Evolutionary conservation across 2,888 invertebrate genomes (phyloP).

Genomic region (Cylloceria caligata): DNA sequence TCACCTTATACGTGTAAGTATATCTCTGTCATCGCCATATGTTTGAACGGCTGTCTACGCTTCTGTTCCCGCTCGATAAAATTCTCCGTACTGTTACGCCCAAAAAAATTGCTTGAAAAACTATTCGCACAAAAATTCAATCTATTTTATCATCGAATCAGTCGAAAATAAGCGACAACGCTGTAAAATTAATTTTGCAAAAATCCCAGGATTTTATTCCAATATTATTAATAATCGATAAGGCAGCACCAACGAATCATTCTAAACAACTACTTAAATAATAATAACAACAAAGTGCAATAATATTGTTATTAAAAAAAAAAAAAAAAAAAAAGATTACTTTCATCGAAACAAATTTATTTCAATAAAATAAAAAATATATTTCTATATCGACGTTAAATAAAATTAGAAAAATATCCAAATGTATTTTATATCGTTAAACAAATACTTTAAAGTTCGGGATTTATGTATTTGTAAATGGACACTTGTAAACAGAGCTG

Average conservation of each 20-base stretch:
- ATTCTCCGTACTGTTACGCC: neutral
- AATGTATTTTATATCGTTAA: neutral
- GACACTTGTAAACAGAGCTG: neutral
- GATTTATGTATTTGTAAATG: neutral
- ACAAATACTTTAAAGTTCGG: neutral
- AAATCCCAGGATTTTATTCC: neutral
- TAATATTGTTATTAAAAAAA: neutral
- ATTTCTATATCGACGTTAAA: neutral
- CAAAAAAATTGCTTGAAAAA: neutral
- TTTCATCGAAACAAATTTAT: neutral
- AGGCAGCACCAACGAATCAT: neutral
- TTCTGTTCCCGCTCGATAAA: conserved; percentile 7
- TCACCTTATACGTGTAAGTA: conserved; percentile 61
- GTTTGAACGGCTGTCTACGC: conserved; percentile 36
- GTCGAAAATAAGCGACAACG: neutral
- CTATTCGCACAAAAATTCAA: neutral
- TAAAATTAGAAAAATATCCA: neutral
- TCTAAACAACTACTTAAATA: neutral
- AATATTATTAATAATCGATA: neutral
- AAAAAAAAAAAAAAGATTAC: neutral
- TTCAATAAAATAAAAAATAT: neutral
- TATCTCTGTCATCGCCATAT: conserved; percentile 62
- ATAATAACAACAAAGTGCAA: neutral
- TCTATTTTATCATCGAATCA: neutral
- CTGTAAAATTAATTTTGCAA: neutral